Evolutionary conservation across 2,888 invertebrate species (phyloP).

Genomic region (Plebejus melissa): DNA sequence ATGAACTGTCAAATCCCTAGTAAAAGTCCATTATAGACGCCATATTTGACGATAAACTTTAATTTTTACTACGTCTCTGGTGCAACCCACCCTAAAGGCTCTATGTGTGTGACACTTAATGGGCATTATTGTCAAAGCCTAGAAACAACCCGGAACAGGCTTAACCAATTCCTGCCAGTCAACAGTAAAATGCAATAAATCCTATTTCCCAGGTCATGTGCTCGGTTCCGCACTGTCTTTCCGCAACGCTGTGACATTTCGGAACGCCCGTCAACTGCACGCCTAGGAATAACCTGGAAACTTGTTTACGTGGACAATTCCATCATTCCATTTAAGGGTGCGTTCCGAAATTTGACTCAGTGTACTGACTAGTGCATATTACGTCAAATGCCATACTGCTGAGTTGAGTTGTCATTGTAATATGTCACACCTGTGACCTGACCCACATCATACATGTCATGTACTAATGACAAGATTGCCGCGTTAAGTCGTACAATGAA

Average conservation of each 20-base stretch:
- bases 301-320: neutral
- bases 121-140: neutral
- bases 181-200: constrained; percentile 12
- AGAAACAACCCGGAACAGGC: neutral
- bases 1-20: too few species aligned
- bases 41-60: too few species aligned
- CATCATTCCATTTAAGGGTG: neutral
- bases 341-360: neutral
- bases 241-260: neutral
- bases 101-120: neutral
- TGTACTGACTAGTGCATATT: neutral
- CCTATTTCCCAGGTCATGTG: neutral
- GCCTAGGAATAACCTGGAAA: neutral
- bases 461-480: too few species aligned
- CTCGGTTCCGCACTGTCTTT: neutral
- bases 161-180: neutral
- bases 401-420: too few species aligned
- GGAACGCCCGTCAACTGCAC: neutral
- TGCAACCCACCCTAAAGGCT: neutral
- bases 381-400: neutral
- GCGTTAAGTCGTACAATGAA: too few species aligned
- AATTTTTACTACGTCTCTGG: too few species aligned
- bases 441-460: too few species aligned
- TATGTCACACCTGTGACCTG: too few species aligned
- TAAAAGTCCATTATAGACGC: too few species aligned